Percentiles rank a stretch among this genome's conserved stretches.
Conservation (phyloP, 2,888 invertebrate species). For the Drosophila barbarae region DNA sequence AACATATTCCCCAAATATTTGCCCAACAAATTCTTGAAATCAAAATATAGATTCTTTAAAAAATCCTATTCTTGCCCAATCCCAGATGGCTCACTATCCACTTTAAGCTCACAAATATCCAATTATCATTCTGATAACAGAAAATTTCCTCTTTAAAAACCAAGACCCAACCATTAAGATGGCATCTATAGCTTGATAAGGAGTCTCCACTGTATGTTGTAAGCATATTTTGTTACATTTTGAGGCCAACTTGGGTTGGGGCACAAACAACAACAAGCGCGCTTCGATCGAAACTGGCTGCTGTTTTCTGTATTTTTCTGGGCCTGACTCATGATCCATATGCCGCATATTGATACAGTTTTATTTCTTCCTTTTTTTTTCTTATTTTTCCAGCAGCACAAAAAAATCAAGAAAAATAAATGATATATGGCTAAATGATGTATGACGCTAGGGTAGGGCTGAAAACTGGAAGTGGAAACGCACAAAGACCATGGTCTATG, state of each 20-base stretch:
- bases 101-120: not conserved
- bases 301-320: slow-evolving; percentile 34
- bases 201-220: slow-evolving; percentile 42
- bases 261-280: slow-evolving; percentile 26
- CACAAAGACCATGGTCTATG: slow-evolving; percentile 40
- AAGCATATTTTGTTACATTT: slow-evolving; percentile 44
- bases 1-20: not conserved
- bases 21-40: not conserved
- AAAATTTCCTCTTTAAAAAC: not conserved
- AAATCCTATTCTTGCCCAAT: not conserved
- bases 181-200: slow-evolving; percentile 4
- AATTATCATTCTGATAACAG: not conserved
- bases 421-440: slow-evolving; percentile 49
- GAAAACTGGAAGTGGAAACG: slow-evolving; percentile 28
- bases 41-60: not conserved
- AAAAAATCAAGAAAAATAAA: slow-evolving; percentile 25
- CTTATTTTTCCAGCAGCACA: slow-evolving; percentile 20
- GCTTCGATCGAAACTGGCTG: slow-evolving; percentile 33
- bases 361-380: slow-evolving; percentile 33
- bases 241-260: slow-evolving; percentile 60
- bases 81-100: not conserved
- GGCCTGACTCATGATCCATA: slow-evolving; percentile 56
- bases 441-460: slow-evolving; percentile 42
- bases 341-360: slow-evolving; percentile 54
- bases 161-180: slow-evolving; percentile 8